Evolutionary conservation across 2,113 vertebrate species (phyloP), one percentile per base, ranked within the genome.

Genomic region (Lepisosteus osseus): DNA sequence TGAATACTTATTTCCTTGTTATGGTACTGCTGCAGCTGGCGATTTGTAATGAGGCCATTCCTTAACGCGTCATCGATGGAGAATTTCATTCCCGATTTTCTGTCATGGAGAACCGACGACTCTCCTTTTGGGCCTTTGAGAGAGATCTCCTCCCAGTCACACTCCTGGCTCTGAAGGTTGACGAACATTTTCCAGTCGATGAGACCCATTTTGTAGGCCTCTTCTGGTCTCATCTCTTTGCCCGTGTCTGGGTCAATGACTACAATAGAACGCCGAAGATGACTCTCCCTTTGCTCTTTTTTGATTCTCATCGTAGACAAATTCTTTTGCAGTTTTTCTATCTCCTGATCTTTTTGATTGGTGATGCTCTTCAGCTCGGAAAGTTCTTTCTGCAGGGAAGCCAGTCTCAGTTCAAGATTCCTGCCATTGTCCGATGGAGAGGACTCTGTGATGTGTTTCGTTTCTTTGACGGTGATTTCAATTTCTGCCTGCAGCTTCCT

Each of bases 111-210:
- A 72, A 98, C 91, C 0, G 95, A 96, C 0, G 97, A 98, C 74
- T 96, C 96, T 7, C 96, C 95, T 0, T 70, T 92, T 8, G 96
- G 96, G 41, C 96, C 95, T 76, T 97, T 98, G 54, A 99, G 88
- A 0, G 95, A 87, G 80, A 96, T 96, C 86, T 99, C 97, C 80
- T 99, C 97, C 97, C 97, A 99, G 85, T 99, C 97, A 0, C 97
- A 99, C 79, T 99, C 97, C 79, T 99, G 97, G 72, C 91, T 94
- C 78, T 96, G 93, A 76, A 99, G 91, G 78, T 97, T 98, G 80
- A 96, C 94, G 7, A 95, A 98, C 90, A 99, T 95, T 80, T 93
- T 95, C 96, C 96, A 98, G 71, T 99, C 95, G 2, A 99, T 99
- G 79, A 99, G 89, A 14, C 97, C 95, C 0, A 90, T 82, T 2